A percentile compares a stretch with the other conserved stretches of the same genome.
Conservation (phyloP, 35 echinoderm and acorn worm genomes). For the Acanthaster planci region DNA sequence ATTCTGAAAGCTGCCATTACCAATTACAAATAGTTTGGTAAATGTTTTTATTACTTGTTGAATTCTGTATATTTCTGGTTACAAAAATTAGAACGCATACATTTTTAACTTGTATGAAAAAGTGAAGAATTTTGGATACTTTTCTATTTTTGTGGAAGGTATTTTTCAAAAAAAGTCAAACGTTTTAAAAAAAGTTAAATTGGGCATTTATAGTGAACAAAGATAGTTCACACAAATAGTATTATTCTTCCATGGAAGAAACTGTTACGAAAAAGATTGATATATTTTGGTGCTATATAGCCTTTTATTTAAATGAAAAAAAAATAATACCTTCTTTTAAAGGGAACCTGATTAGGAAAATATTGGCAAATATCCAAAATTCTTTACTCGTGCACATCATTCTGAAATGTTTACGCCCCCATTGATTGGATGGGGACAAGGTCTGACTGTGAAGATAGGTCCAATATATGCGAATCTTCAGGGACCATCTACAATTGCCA, state of each 20-base stretch:
- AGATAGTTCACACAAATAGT: background rate
- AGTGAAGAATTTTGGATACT: slow-evolving; percentile 30
- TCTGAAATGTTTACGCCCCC: background rate
- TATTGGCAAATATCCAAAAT: slow-evolving; percentile 20
- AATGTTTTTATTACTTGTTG: too few species aligned
- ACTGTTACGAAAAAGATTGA: background rate
- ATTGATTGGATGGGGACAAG: too few species aligned
- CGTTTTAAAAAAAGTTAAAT: background rate
- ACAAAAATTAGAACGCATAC: too few species aligned
- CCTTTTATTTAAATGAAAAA: slow-evolving; percentile 4
- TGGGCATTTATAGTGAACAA: background rate
- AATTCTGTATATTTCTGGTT: too few species aligned
- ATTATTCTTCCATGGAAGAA: background rate
- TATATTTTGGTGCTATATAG: slow-evolving; percentile 3
- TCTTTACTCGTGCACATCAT: background rate
- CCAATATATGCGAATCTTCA: too few species aligned
- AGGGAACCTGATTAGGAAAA: background rate
- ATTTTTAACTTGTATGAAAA: background rate
- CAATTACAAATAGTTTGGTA: too few species aligned
- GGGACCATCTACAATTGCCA: too few species aligned
- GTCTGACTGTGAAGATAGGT: too few species aligned
- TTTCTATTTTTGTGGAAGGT: slow-evolving; percentile 27
- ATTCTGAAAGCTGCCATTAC: too few species aligned
- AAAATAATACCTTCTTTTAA: background rate
- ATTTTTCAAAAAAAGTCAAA: slow-evolving; percentile 15